Percentiles rank a stretch among this genome's conserved stretches.
Conservation (phyloP, 2,797 vertebrate species). For the Poecilia velifera region DNA sequence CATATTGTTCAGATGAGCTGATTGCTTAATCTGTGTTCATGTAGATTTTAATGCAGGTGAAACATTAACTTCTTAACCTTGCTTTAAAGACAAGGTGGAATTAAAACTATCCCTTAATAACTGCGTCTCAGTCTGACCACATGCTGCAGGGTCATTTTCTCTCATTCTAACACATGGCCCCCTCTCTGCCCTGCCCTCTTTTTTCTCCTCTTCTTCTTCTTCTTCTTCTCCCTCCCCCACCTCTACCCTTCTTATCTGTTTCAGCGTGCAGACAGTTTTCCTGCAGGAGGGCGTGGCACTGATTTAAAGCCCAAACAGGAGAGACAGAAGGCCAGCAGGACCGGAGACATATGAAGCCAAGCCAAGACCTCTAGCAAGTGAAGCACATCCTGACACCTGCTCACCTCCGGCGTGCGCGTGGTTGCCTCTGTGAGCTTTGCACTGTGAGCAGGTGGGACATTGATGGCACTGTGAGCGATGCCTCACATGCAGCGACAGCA, state of each 20-base stretch:
- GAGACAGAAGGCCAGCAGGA: constrained; percentile 14
- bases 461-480: constrained; percentile 85
- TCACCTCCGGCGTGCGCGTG: constrained; percentile 49
- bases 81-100: background rate
- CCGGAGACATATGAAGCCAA: constrained; percentile 30
- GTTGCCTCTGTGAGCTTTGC: constrained; percentile 50
- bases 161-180: constrained; percentile 74
- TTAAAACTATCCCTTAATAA: constrained; percentile 7
- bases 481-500: constrained; percentile 80
- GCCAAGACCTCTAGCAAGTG: constrained; percentile 25
- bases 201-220: constrained; percentile 5
- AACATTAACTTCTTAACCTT: background rate
- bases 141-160: constrained; percentile 70
- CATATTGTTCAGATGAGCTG: background rate
- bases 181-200: constrained; percentile 36
- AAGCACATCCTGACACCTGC: constrained; percentile 45
- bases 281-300: constrained; percentile 76
- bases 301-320: constrained; percentile 39
- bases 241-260: constrained; percentile 30
- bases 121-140: constrained; percentile 67
- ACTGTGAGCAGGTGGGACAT: constrained; percentile 78
- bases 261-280: constrained; percentile 69
- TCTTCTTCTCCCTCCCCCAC: constrained; percentile 12
- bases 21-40: too few species aligned
- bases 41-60: background rate